phyloP scores from a whole-genome alignment of 2,797 vertebrate genomes.

The Hypotaenidia okinawae region DNA sequence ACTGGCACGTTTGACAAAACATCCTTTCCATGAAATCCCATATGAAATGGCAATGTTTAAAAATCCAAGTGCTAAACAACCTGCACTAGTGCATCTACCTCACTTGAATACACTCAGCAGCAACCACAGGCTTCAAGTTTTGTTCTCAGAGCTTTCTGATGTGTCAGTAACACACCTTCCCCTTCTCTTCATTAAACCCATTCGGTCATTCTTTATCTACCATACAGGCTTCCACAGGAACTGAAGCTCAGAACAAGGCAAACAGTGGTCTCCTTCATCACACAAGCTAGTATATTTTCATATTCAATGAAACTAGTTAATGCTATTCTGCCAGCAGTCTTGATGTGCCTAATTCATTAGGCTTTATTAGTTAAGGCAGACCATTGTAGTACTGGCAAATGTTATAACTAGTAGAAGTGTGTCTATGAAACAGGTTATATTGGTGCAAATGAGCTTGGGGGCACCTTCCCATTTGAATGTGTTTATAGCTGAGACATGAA shows the following conservation, averaged over 20 bases:
- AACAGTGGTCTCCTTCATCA: not conserved
- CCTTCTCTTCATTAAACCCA: not conserved
- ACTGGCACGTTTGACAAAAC: not conserved
- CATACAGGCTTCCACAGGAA: not conserved
- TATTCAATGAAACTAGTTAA: not conserved
- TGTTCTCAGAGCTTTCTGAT: not conserved
- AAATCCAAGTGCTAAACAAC: not conserved
- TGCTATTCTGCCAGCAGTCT: not conserved
- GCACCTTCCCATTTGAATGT: not conserved
- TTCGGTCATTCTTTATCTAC: not conserved
- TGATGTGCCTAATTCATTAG: not conserved
- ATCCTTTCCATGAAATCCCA: not conserved
- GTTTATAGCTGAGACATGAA: not conserved
- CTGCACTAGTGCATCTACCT: not conserved
- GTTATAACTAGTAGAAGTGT: not conserved
- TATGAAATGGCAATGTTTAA: not conserved
- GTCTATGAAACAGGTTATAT: not conserved
- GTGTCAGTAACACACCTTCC: not conserved
- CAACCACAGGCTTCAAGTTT: not conserved
- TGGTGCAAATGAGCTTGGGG: not conserved
- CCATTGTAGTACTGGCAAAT: not conserved
- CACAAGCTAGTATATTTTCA: not conserved
- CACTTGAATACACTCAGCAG: not conserved
- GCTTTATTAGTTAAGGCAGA: not conserved
- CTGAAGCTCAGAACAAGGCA: not conserved